Evolutionary conservation across 2,113 vertebrate genomes (phyloP).

Genomic region (Deroptyus accipitrinus): DNA sequence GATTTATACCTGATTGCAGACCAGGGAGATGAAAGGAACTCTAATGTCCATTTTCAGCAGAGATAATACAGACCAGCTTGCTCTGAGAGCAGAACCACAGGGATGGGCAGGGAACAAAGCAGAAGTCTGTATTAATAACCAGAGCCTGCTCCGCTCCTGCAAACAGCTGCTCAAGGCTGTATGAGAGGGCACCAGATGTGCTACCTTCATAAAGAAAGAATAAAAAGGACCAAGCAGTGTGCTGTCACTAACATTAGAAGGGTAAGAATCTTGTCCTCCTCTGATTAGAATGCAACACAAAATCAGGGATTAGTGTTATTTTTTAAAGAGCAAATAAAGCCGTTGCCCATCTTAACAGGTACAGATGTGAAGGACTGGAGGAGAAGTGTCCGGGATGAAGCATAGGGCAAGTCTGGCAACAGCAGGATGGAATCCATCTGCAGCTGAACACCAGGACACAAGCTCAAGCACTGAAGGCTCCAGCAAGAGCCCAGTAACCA

Average conservation of each 20-base stretch:
- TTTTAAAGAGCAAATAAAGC: neutral
- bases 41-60: neutral
- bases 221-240: neutral
- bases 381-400: neutral
- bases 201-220: neutral
- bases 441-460: rapidly evolving
- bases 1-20: neutral
- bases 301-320: neutral
- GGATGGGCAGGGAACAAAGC: neutral
- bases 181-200: neutral
- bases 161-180: neutral
- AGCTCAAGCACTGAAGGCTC: neutral
- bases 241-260: neutral
- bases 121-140: neutral
- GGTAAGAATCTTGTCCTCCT: neutral
- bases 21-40: neutral
- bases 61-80: neutral
- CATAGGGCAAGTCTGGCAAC: neutral
- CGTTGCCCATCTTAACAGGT: neutral
- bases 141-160: neutral
- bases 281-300: neutral
- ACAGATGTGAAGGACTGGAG: neutral
- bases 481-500: neutral
- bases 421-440: neutral
- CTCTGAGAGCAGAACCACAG: neutral